Evolutionary conservation across 1,140 invertebrate genomes (phyloP), one percentile per base, ranked within the genome.

Genomic region (Zophobas morio): DNA sequence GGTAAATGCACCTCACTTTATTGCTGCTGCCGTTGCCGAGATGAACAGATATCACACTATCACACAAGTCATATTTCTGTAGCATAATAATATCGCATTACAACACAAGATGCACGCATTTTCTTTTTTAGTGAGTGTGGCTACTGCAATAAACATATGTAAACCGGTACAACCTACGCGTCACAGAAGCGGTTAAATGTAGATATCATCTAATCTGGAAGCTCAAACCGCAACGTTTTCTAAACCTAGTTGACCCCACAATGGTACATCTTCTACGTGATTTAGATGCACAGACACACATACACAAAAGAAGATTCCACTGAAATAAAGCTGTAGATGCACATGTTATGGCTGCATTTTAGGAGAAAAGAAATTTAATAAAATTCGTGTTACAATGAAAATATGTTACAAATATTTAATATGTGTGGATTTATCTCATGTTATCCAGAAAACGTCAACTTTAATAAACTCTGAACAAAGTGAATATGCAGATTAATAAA

Each of bases 141-240:
- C 57, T 63, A 63, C 57, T 63, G 57, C 57, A 63, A 63, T 63
- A 63, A 63, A 63, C 57, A 34, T 63, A 63, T 63, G 57, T 63
- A 63, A 63, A 63, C 57, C 57, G 35, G 57, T 37, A 37, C 57
- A 63, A 63, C 57, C 57, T 63, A 63, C 57, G 57, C 57, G 57
- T 63, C 57, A 63, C 57, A 63, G 57, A 63, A 63, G 57, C 57
- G 57, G 57, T 63, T 63, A 63, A 63, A 63, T 39, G 57, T 63
- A 63, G 57, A 63, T 63, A 63, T 36, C 35, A 63, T 63, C 57
- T 63, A 63, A 63, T 63, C 57, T 63, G 57, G 57, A 63, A 63
- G 57, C 57, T 63, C 57, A 33, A 63, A 63, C 36, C 33, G 34
- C 6, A 34, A 63, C 56, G 57, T 63, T 34, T 36, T 63, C 57